These are phyloP conservation scores for Parazoanthus darwini DNA, from an alignment of 92 coral and sea anemone genomes.

Conservation along the genomic window DNA sequence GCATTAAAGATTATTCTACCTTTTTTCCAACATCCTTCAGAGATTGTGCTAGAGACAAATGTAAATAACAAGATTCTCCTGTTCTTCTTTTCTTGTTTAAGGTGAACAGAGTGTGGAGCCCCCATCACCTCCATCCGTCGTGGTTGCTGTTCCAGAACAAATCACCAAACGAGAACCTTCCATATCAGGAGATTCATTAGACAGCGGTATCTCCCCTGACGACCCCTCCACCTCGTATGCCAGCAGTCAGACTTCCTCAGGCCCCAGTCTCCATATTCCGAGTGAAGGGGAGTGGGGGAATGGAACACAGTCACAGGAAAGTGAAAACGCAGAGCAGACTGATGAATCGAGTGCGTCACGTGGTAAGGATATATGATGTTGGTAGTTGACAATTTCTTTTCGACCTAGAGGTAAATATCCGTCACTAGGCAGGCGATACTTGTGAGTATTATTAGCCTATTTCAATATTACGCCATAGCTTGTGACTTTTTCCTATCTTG, in stretches of 20 bases:
- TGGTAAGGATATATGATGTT: conserved; percentile 1
- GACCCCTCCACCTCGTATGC: background rate
- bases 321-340: background rate
- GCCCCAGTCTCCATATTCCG: background rate
- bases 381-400: too few relatives aligned
- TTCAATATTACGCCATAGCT: too few relatives aligned
- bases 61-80: too few relatives aligned
- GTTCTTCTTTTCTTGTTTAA: too few relatives aligned
- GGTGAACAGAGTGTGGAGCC: background rate
- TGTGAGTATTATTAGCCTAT: too few relatives aligned
- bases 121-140: background rate
- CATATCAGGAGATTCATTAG: background rate
- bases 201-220: conserved; percentile 41
- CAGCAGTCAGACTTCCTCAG: conserved; percentile 2
- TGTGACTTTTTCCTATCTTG: too few relatives aligned
- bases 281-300: background rate
- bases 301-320: background rate
- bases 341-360: conserved; percentile 3
- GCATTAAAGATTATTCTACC: too few relatives aligned
- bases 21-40: too few relatives aligned
- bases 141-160: background rate
- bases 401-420: too few relatives aligned
- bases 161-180: background rate
- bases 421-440: too few relatives aligned
- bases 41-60: too few relatives aligned